Percentiles rank a stretch among this genome's conserved stretches.
Conservation (phyloP, 2,797 vertebrate genomes). For the Eidolon dupreanum region DNA sequence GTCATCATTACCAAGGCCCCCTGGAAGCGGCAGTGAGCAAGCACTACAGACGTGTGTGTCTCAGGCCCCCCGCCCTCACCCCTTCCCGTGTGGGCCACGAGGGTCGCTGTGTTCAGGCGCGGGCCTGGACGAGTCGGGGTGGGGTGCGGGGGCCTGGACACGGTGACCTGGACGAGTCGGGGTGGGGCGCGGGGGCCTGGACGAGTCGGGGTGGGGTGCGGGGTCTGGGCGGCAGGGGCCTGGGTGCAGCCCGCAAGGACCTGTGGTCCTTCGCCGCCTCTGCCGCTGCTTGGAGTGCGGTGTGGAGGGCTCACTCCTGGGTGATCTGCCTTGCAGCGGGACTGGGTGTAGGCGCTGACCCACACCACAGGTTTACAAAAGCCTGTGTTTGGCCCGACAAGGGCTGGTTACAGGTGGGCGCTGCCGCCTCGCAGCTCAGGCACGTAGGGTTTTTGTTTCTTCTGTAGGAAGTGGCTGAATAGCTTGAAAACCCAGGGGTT, state of each 20-base stretch:
- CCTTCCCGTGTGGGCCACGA: neutral
- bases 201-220: too few species aligned
- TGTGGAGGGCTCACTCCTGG: neutral
- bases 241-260: accelerated
- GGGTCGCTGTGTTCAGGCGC: neutral
- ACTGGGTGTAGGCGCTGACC: conserved; percentile 54
- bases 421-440: neutral
- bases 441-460: neutral
- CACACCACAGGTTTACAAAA: conserved; percentile 63
- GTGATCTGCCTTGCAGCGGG: neutral
- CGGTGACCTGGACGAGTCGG: too few species aligned
- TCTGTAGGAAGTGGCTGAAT: neutral
- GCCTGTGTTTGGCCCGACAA: conserved; percentile 43
- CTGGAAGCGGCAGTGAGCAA: neutral
- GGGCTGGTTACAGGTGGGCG: neutral
- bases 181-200: too few species aligned
- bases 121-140: too few species aligned
- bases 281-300: neutral
- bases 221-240: too few species aligned
- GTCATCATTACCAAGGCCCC: neutral
- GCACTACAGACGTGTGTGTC: accelerated
- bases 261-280: neutral
- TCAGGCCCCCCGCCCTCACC: too few species aligned
- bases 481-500: conserved; percentile 26
- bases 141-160: too few species aligned